Evolutionary conservation across 1,140 invertebrate genomes (phyloP).

Genomic region (Diorhabda sublineata): DNA sequence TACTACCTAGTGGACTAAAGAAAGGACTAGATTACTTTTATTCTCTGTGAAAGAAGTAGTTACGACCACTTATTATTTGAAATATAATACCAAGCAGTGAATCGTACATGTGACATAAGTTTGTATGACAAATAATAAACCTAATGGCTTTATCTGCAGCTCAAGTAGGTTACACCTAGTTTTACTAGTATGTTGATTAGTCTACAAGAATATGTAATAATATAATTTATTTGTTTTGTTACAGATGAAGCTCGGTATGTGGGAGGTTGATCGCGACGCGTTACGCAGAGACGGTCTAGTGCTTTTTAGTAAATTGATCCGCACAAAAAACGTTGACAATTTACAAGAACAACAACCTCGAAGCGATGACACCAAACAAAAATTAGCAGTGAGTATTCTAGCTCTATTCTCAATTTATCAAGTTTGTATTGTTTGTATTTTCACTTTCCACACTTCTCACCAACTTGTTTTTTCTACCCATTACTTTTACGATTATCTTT

Average conservation of each 20-base stretch:
- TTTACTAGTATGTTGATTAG: too few species aligned
- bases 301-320: constrained; percentile 70
- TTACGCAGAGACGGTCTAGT: constrained; percentile 56
- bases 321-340: constrained; percentile 70
- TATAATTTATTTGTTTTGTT: constrained; percentile 20
- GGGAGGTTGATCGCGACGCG: constrained; percentile 51
- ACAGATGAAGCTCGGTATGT: constrained; percentile 55
- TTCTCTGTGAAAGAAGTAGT: too few species aligned
- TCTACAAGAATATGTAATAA: too few species aligned
- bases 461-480: background rate
- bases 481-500: background rate
- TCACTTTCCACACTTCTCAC: background rate
- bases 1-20: too few species aligned
- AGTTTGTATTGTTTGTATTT: background rate
- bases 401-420: background rate
- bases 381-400: constrained; percentile 58
- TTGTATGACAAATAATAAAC: too few species aligned
- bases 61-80: too few species aligned
- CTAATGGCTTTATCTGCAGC: too few species aligned
- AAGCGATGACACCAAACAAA: constrained; percentile 59
- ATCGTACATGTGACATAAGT: too few species aligned
- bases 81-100: too few species aligned
- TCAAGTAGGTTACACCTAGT: too few species aligned
- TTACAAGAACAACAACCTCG: constrained; percentile 57
- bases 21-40: too few species aligned